A percentile compares a stretch with the other conserved stretches of the same genome.
Evolutionary conservation across 2,113 vertebrate genomes (phyloP).

Genomic region (Ardeotis arabs): DNA sequence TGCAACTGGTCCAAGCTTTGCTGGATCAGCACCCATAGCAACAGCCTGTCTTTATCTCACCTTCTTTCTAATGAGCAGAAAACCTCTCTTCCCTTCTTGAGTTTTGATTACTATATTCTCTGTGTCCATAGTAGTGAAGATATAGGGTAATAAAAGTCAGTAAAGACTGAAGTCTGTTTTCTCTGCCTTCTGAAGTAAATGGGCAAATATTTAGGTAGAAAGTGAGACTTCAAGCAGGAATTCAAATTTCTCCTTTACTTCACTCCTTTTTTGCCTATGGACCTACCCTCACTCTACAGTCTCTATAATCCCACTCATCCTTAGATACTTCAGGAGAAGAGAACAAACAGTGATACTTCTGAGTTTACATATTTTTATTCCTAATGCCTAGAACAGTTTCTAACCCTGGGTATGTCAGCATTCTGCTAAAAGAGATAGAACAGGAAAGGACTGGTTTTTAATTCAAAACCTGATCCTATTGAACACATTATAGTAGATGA

Average conservation of each 20-base stretch:
- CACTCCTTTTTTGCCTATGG: not conserved
- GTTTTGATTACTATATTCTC: not conserved
- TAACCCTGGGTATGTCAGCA: not conserved
- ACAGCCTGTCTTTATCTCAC: not conserved
- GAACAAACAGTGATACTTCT: not conserved
- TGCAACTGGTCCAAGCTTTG: not conserved
- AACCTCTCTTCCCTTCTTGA: not conserved
- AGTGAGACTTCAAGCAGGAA: not conserved
- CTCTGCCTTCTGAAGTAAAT: not conserved
- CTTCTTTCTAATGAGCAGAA: not conserved
- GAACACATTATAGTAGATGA: conserved; percentile 48
- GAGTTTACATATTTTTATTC: not conserved
- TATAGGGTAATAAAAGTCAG: not conserved
- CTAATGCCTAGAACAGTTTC: not conserved
- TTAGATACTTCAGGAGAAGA: not conserved
- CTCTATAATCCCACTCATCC: not conserved
- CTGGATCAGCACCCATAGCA: not conserved
- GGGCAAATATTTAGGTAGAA: not conserved
- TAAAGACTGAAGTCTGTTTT: not conserved
- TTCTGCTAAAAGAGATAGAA: conserved; percentile 35
- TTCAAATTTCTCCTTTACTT: not conserved
- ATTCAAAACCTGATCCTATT: conserved; percentile 60
- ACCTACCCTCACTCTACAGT: not conserved
- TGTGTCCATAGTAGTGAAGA: not conserved
- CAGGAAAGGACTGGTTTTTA: conserved; percentile 42